Evolutionary conservation across 2,888 invertebrate species (phyloP), one percentile per base, ranked within the genome.

Genomic region (Ditylenchus weischeri): DNA sequence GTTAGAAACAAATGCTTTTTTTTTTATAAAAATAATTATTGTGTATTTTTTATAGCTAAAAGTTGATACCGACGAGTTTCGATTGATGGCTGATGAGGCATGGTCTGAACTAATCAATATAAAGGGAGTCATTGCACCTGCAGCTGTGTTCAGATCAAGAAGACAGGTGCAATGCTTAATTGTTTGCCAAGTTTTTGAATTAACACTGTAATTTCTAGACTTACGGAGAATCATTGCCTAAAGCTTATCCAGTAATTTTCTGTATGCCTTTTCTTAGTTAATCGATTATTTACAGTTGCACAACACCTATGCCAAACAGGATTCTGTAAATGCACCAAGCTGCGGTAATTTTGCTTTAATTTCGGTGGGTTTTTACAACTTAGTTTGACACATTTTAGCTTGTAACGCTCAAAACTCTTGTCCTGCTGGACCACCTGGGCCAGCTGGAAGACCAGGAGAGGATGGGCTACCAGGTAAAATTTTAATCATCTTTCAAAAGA

Each of bases 361-460:
- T 29, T 29, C 29, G 29, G 5, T 4, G 29, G 29, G 29, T 29
- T 29, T 29, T 29, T 29, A 29, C 50, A 19, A 51, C 15, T 60
- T 50, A 19, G 50, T 50, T 21, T 50, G 21, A 50, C 50, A 50
- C 43, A 43, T 54, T 75, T 62, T 50, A 73, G 73, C 69, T 15
- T 74, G 74, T 62, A 74, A 76, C 49, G 66, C 75, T 15, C 68
- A 67, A 19, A 74, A 76, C 62, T 68, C 47, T 58, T 74, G 74
- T 51, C 75, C 75, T 0, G 35, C 74, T 58, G 74, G 74, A 10
- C 74, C 74, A n/a, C 70, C 74, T n/a, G 74, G 72, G 0, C 62
- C 75, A 2, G 68, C 70, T 38, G 74, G 74, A 65, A 66, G 65
- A 23, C 67, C 72, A 4, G 74, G 74, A 15, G 68, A 75, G n/a